Evolutionary conservation across 2,888 invertebrate species (phyloP), one percentile per base, ranked within the genome.

Genomic region (Stenolophus ochropezus): DNA sequence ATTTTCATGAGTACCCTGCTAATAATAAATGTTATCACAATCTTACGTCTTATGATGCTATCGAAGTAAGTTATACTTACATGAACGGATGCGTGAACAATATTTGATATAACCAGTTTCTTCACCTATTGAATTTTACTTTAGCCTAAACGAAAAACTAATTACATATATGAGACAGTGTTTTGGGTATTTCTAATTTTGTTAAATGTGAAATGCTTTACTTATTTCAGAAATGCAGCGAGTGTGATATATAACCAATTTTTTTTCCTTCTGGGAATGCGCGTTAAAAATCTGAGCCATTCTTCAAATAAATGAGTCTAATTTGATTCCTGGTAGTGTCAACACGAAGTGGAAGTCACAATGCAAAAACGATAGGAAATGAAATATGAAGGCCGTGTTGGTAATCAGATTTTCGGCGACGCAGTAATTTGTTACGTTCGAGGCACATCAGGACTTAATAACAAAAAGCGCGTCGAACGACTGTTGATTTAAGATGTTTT

Each of bases 341-440:
- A 56, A 56, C 56, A 56, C 18, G 20, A 56, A 20, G 3, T 56
- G 11, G 21, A 20, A 20, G 0, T 18, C 21, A 56, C 56, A 42
- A 77, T 56, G 56, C 77, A 77, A 77, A 77, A 77, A 58, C 77
- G 61, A 58, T 77, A 77, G 58, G 42, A 77, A 77, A 77, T 77
- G 77, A 77, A 61, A 61, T 77, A 77, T 77, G 77, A 20, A 61
- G 0, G 8, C 18, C 11, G 33, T 33, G 58, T 61, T 14, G 42
- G 42, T 58, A 77, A 77, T 77, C 77, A 77, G 42, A 77, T 58
- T 77, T 61, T 58, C 58, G 61, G 61, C 61, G 61, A 33, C 61
- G 33, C 47, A 42, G 42, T 58, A 61, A 77, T 77, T 77, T 77
- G 77, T 77, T 61, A 77, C 33, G 61, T 61, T 56, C 21, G 20